Percentiles rank a stretch among this genome's conserved stretches.
phyloP scores from a whole-genome alignment of 2,797 vertebrate species.

The Sardinella longiceps region DNA sequence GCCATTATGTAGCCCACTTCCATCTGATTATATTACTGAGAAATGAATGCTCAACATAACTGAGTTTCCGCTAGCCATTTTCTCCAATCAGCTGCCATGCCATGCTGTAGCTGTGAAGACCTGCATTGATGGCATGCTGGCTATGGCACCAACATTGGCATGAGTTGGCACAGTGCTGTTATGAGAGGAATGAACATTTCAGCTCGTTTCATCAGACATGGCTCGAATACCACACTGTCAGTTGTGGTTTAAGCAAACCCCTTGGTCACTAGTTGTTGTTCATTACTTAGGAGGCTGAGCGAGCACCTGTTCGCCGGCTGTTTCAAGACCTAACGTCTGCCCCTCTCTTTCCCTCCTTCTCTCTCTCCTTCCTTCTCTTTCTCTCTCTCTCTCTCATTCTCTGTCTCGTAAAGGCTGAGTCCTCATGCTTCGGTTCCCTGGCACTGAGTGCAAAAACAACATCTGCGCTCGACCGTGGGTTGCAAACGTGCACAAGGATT shows the following conservation, averaged over 20 bases:
- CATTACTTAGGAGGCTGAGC: background rate
- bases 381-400: background rate
- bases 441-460: slow-evolving; percentile 47
- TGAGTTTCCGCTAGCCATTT: slow-evolving; percentile 38
- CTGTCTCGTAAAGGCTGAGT: slow-evolving; percentile 5
- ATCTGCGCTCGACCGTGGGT: slow-evolving; percentile 49
- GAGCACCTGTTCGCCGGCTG: slow-evolving; percentile 27
- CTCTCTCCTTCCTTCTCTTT: background rate
- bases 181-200: slow-evolving; percentile 2
- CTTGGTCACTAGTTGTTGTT: slow-evolving; percentile 32
- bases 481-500: slow-evolving; percentile 37
- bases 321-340: background rate
- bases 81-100: slow-evolving; percentile 30
- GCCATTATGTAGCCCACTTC: slow-evolving; percentile 30
- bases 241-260: background rate
- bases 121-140: slow-evolving; percentile 37
- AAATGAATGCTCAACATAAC: slow-evolving; percentile 33
- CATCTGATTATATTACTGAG: slow-evolving; percentile 44
- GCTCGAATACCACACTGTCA: background rate
- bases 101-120: background rate
- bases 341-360: background rate
- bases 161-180: background rate
- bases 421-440: slow-evolving; percentile 38
- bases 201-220: background rate
- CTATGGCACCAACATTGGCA: background rate